A percentile compares a stretch with the other conserved stretches of the same genome.
phyloP scores from a whole-genome alignment of 2,888 invertebrate genomes.

The Sisyra nigra region DNA sequence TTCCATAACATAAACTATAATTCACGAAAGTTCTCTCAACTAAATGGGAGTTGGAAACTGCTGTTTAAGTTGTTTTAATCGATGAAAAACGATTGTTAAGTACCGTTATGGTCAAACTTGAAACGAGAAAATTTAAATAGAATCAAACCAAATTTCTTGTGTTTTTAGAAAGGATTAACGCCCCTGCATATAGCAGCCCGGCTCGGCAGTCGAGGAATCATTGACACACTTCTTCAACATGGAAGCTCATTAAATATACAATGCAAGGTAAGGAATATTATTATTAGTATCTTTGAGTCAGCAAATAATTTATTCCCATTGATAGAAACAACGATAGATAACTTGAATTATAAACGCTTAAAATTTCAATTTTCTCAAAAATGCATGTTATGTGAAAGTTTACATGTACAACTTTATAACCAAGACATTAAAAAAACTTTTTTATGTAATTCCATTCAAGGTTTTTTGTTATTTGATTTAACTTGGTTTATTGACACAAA shows the following conservation, averaged over 20 bases:
- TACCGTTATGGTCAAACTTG: not conserved
- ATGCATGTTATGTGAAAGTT: too few relatives aligned
- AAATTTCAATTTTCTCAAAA: too few relatives aligned
- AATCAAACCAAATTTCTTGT: conserved; percentile 7
- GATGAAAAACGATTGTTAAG: not conserved
- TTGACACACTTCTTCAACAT: conserved; percentile 44
- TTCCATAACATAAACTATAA: too few relatives aligned
- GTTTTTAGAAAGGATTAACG: conserved; percentile 45
- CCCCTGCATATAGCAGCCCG: conserved; percentile 53
- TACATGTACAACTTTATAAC: too few relatives aligned
- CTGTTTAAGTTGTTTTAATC: not conserved
- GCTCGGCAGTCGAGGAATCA: conserved; percentile 50
- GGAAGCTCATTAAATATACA: conserved; percentile 47
- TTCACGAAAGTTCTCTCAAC: too few relatives aligned
- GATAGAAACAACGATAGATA: too few relatives aligned
- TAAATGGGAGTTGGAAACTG: too few relatives aligned
- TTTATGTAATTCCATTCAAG: not conserved
- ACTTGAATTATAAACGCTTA: too few relatives aligned
- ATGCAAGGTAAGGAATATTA: conserved; percentile 38
- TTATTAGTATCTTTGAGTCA: too few relatives aligned
- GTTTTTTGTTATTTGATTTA: too few relatives aligned
- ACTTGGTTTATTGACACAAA: too few relatives aligned
- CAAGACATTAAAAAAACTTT: not conserved
- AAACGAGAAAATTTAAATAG: not conserved
- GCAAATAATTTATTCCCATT: too few relatives aligned